Base-by-base conservation (phyloP, 2,888 invertebrate genomes). In the Bugula neritina region DNA sequence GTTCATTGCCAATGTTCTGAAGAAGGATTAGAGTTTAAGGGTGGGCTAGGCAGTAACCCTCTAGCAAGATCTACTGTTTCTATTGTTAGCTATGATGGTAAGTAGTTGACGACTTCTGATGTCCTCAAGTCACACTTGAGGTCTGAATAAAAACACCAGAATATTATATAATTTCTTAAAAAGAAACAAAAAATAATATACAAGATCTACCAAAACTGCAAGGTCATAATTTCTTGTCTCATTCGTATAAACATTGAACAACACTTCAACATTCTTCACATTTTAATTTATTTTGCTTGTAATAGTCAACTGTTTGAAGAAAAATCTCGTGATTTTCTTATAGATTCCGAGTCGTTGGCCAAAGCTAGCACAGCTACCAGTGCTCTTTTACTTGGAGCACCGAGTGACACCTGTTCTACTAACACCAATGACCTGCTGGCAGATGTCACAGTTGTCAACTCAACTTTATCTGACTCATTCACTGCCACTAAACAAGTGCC, bases 361-460 rank as follows among this genome's bases (percentile, higher is more conserved):
- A 27, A 63, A 3, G 31, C 5, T 13, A 63, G 63, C n/a, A n/a
- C n/a, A 21, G 17, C 25, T 27, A 63, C 63, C 5, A 34, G 31
- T 5, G 31, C 21, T 2, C 31, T 63, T 3, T 31, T 63, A 10
- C 10, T 31, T 31, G 63, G 63, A 25, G 63, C 63, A 13, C 13
- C 27, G 2, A 63, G 63, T 63, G 63, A 63, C 34, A 63, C 63
- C 29, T 25, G 25, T 21, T 63, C 63, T 25, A 31, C 31, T 31
- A 63, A 31, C 34, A 63, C 63, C 17, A 63, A 63, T 27, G 34
- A 25, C 17, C 63, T 63, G 63, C 5, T 63, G 34, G 63, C 63
- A 13, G 31, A 27, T 17, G 21, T 13, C 29, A 13, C 21, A 27
- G 3, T 31, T 13, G 2, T 34, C 63, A 27, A 25, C 31, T 29